Conservation (phyloP, 2,888 invertebrate species). For the Caenorhabditis panamensis region DNA sequence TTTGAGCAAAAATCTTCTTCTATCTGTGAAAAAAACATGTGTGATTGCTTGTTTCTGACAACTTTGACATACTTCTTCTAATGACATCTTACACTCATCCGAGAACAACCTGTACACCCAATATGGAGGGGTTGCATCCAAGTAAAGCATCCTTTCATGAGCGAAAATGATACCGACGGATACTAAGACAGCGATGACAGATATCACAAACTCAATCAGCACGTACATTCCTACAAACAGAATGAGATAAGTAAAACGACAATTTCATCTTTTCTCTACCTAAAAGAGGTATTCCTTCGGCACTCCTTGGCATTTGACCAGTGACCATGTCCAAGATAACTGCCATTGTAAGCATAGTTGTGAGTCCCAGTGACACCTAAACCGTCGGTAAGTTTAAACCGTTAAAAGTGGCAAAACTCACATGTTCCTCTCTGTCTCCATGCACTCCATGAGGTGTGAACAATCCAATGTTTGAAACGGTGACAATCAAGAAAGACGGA, state of each 20-base stretch:
- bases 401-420: slow-evolving; percentile 12
- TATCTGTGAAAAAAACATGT: slow-evolving; percentile 48
- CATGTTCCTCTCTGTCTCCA: slow-evolving; percentile 74
- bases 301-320: slow-evolving; percentile 72
- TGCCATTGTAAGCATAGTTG: slow-evolving; percentile 74
- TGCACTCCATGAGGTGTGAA: slow-evolving; percentile 74
- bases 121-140: slow-evolving; percentile 64
- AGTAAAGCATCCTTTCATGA: slow-evolving; percentile 69
- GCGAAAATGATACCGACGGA: slow-evolving; percentile 71
- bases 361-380: slow-evolving; percentile 71
- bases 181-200: slow-evolving; percentile 68
- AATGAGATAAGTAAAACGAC: neutral
- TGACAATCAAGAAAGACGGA: slow-evolving; percentile 73
- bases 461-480: slow-evolving; percentile 71
- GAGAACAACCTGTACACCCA: slow-evolving; percentile 65
- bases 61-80: slow-evolving; percentile 48
- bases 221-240: slow-evolving; percentile 68
- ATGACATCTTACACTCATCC: slow-evolving; percentile 57
- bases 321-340: slow-evolving; percentile 75
- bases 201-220: slow-evolving; percentile 70
- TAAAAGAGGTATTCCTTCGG: slow-evolving; percentile 70
- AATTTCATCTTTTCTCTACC: slow-evolving; percentile 35
- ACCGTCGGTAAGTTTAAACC: neutral
- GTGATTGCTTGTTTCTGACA: neutral
- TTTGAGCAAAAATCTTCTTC: slow-evolving; percentile 68